Base-by-base conservation (phyloP, 2,113 vertebrate genomes). In the Acinonyx jubatus region DNA sequence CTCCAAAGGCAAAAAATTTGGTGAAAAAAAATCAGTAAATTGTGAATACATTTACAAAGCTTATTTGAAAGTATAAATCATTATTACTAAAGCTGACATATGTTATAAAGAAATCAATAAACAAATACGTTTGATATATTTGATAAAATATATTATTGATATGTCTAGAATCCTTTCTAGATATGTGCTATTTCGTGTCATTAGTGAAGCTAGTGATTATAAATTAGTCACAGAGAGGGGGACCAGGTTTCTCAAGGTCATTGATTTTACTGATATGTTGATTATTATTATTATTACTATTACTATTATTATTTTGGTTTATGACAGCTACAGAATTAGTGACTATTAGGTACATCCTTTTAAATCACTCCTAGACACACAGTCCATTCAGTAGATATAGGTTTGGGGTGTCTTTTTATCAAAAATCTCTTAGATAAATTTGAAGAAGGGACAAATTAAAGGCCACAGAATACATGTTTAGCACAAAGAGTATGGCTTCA, bases 401-500 rank as follows among this genome's bases (percentile, higher is more conserved):
- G 61, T 93, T 94, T 5, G 3, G 3, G 4, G 5, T 68, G 2
- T 4, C 10, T 65, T 94, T 73, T 78, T 11, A 23, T 1, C 14
- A 76, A 96, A 89, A 79, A 3, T 9, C 11, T 55, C 33, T 91
- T 65, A n/a, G 52, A 76, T 84, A 96, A 88, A 96, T 69, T 76
- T 80, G 15, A 97, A 92, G 36, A 78, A 52, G 6, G 1, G 18
- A 55, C 7, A 85, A 15, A 68, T 27, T 81, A 16, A 94, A 90
- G 21, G 11, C 7, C 16, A 82, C 14, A 84, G 48, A 94, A 69
- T 29, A 50, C 5, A 57, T 41, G 1, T 50, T 78, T 71, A 63
- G 5, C 10, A 38, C 18, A 41, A 27, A 61, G 1, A 71, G 1
- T 33, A 69, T 86, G 14, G 3, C 7, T 8, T 68, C 15, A 83